Evolutionary conservation across 1,140 invertebrate species (phyloP).

Genomic region (Tachypleus tridentatus): DNA sequence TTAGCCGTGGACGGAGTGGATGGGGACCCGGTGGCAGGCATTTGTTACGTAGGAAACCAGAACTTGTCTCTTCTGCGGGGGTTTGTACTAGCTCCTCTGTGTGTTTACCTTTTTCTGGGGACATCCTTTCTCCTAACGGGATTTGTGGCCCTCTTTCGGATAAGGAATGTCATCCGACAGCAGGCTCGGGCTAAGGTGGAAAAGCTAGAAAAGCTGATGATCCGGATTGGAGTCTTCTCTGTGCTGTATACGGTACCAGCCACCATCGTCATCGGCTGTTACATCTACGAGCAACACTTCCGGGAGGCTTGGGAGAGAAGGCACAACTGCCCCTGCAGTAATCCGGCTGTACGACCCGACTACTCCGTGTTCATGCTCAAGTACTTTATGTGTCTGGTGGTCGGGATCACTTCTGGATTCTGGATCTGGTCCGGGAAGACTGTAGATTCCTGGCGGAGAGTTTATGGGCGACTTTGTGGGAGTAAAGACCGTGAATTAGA

Average conservation of each 20-base stretch:
- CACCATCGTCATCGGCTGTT: constrained; percentile 30
- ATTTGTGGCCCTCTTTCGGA: constrained; percentile 34
- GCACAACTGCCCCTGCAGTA: constrained; percentile 25
- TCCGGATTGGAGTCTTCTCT: constrained; percentile 38
- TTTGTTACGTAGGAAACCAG: constrained; percentile 58
- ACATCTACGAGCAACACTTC: constrained; percentile 38
- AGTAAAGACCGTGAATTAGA: background rate
- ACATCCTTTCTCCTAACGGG: constrained; percentile 33
- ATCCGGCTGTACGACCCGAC: constrained; percentile 29
- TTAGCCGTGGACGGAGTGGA: constrained; percentile 68
- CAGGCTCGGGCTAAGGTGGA: constrained; percentile 28
- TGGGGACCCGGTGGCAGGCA: constrained; percentile 45
- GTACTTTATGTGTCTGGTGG: constrained; percentile 42
- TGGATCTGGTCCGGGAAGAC: constrained; percentile 52
- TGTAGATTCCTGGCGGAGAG: constrained; percentile 52
- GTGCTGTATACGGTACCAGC: constrained; percentile 40
- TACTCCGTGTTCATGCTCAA: constrained; percentile 44
- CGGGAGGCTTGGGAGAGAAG: constrained; percentile 53
- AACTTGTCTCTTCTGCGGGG: constrained; percentile 62
- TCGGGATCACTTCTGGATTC: constrained; percentile 47
- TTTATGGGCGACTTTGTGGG: constrained; percentile 25
- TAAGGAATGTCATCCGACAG: constrained; percentile 32
- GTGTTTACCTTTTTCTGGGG: constrained; percentile 38
- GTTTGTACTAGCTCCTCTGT: constrained; percentile 72
- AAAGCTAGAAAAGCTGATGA: constrained; percentile 37